Evolutionary conservation across 2,888 invertebrate species (phyloP), one percentile per base, ranked within the genome.

Genomic region (Leptopilina syphax): DNA sequence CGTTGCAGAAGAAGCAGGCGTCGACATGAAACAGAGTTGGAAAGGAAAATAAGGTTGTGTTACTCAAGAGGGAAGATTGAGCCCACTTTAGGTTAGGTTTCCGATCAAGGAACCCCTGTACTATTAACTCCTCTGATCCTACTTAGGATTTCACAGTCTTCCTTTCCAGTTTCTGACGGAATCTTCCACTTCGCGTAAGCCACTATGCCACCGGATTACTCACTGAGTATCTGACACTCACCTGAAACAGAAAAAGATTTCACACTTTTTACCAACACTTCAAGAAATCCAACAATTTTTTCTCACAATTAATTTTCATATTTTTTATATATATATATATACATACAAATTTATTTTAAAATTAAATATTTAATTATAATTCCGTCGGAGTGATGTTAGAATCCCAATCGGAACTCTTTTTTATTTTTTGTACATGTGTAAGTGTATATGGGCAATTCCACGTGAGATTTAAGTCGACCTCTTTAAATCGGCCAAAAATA

Each of bases 131-230:
- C 27, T 50, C 70, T 70, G 70, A 70, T 70, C 70, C 70, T 70
- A 70, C 70, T 70, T 70, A 70, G 70, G 70, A 70, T 70, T 70
- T 70, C 54, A 54, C 70, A 54, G 70, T 54, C 70, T 70, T 70
- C 70, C 54, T 70, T 54, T 12, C 50, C 70, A 50, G 27, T 24
- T 27, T 12, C 70, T 70, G 50, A 54, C 70, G 70, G 50, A 70
- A 70, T 27, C 44, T 70, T 70, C 27, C 70, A 70, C 54, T 70
- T 54, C 54, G 70, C 4, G 13, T 54, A 27, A 68, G 47, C 24
- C 12, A 60, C 50, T 12, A 24, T 50, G 12, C 54, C 50, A 18
- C 8, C 7, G 70, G 70, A 70, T 70, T 70, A 70, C 54, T 44
- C 44, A 70, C 68, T 70, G 10, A 70, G 34, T 34, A 13, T 27